phyloP scores from a whole-genome alignment of 2,113 vertebrate species.

The Chitala chitala region DNA sequence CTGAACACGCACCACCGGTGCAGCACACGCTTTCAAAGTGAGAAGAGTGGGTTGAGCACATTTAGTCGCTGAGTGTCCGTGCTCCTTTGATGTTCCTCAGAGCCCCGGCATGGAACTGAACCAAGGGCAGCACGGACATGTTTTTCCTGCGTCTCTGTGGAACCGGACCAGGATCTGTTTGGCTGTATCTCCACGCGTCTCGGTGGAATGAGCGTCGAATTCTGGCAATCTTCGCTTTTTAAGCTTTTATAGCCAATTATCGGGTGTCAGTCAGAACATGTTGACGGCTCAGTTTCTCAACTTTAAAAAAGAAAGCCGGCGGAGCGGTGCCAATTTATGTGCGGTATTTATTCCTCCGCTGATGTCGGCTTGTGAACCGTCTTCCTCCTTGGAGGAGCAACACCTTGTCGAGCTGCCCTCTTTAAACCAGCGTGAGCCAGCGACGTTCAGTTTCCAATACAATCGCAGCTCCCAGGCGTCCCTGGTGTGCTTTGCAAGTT shows the following conservation, averaged over 20 bases:
- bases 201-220: constrained; percentile 1
- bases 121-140: neutral
- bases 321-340: neutral
- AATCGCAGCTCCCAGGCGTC: no score
- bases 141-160: constrained; percentile 5
- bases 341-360: neutral
- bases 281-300: constrained; percentile 4
- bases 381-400: neutral
- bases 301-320: neutral
- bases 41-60: constrained; percentile 2
- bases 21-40: neutral
- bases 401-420: neutral
- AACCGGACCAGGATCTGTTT: constrained; percentile 5
- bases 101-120: neutral
- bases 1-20: no score
- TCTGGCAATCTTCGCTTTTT: constrained; percentile 5
- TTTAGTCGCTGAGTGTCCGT: neutral
- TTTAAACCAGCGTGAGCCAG: neutral
- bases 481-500: no score
- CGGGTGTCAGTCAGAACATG: constrained; percentile 6
- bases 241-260: constrained; percentile 4
- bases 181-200: neutral
- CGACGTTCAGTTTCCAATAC: neutral
- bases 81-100: neutral
- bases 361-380: neutral